Evolutionary conservation across 2,888 invertebrate genomes (phyloP).

Genomic region (Conops quadrifasciatus): DNA sequence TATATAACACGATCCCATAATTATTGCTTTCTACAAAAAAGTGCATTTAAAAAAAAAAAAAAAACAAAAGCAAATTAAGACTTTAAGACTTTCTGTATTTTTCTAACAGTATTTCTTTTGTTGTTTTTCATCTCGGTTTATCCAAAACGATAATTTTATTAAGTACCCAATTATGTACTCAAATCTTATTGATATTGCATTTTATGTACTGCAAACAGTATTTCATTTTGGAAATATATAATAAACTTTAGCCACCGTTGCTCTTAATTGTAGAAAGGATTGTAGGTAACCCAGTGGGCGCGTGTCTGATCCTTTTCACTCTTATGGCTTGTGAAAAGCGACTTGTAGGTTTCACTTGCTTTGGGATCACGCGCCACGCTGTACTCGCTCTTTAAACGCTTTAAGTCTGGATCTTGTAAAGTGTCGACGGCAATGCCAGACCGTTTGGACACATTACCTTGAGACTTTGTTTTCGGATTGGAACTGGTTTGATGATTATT

Average conservation of each 20-base stretch:
- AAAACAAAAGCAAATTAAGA: too few relatives aligned
- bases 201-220: slow-evolving; percentile 19
- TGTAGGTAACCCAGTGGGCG: slow-evolving; percentile 98
- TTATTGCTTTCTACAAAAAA: too few relatives aligned
- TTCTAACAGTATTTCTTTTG: too few relatives aligned
- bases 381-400: slow-evolving; percentile 81
- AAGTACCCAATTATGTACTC: not conserved
- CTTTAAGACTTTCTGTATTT: not conserved
- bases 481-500: not conserved
- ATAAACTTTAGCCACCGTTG: not conserved
- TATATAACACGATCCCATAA: too few relatives aligned
- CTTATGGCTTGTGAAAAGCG: slow-evolving; percentile 90
- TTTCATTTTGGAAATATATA: slow-evolving; percentile 17
- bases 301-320: slow-evolving; percentile 85
- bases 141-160: not conserved
- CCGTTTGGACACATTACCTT: slow-evolving; percentile 42
- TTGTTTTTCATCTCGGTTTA: not conserved
- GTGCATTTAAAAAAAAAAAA: too few relatives aligned
- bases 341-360: slow-evolving; percentile 91
- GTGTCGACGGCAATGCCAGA: slow-evolving; percentile 51
- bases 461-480: slow-evolving; percentile 44
- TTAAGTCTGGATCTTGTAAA: slow-evolving; percentile 74
- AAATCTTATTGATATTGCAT: slow-evolving; percentile 7
- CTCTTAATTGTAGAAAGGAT: slow-evolving; percentile 87
- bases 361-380: slow-evolving; percentile 91